Base-by-base conservation (phyloP, 2,888 invertebrate genomes). In the Synergus umbraculus region DNA sequence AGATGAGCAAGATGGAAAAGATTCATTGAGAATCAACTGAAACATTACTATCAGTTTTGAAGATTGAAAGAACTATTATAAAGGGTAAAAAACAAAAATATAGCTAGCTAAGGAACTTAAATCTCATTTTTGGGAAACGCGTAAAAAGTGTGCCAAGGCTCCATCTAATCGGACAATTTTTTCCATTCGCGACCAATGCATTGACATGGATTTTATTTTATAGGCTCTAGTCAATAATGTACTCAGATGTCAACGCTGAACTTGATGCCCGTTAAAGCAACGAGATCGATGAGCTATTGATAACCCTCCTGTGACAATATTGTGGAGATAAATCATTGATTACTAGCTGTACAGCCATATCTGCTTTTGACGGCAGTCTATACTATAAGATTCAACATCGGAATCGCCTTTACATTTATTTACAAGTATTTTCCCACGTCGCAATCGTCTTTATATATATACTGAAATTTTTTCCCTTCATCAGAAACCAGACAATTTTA, bases 281-380 rank as follows among this genome's bases (percentile, higher is more conserved):
- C 54, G 54, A 73, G 73, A 73, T 73, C 73, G 54, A 73, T 73
- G 54, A 73, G 49, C 29, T 54, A 54, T 73, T 73, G 49, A 29
- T 73, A n/a, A 54, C 29, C 54, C 54, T 29, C n/a, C 37, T 73
- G 73, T 37, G 37, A 73, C 54, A 73, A 73, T 73, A 73, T 73
- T 73, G 29, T 54, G 54, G 12, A 37, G 73, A 73, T 73, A 37
- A 73, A 73, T 73, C 15, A 73, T 73, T 73, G 73, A 73, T 73
- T 73, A 49, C 29, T 29, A 29, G 29, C 37, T 43, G 15, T 54
- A 73, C 37, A 73, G 73, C 54, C 37, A 29, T 73, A 49, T 73
- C 29, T 73, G 37, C 13, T 49, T 54, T 54, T 54, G 8, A 54
- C 37, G 54, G 4, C 43, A n/a, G 18, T n/a, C 41, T 18, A 66